A percentile compares a stretch with the other conserved stretches of the same genome.
Evolutionary conservation across 2,797 vertebrate species (phyloP).

Genomic region (Poliocrania exsul): DNA sequence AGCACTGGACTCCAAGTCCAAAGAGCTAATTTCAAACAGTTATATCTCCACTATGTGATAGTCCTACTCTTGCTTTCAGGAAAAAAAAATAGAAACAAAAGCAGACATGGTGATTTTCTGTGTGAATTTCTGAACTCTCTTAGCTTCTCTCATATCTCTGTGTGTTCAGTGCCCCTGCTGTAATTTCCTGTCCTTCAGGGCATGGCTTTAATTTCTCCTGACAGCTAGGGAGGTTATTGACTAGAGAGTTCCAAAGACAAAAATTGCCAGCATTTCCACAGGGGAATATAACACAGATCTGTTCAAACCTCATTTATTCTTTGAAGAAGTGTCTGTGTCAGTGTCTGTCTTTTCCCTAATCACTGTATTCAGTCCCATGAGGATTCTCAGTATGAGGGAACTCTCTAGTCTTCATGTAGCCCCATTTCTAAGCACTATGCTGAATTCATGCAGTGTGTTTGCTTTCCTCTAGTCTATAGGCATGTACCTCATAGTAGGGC

Average conservation of each 20-base stretch:
- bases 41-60: neutral
- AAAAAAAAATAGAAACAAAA: neutral
- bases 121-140: slow-evolving; percentile 10
- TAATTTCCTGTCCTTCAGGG: slow-evolving; percentile 26
- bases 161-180: neutral
- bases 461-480: neutral
- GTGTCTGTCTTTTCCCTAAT: neutral
- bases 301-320: neutral
- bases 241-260: neutral
- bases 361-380: neutral
- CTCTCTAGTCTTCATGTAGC: neutral
- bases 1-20: neutral
- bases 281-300: neutral
- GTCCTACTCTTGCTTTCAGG: neutral
- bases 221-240: slow-evolving; percentile 20
- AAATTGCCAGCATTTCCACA: neutral
- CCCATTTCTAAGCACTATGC: neutral
- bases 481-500: no score
- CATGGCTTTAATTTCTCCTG: slow-evolving; percentile 13
- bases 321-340: neutral
- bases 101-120: neutral
- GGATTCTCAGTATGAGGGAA: neutral
- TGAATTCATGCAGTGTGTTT: neutral
- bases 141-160: neutral
- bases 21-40: neutral